Evolutionary conservation across 2,797 vertebrate species (phyloP).

Genomic region (Scyliorhinus canicula): DNA sequence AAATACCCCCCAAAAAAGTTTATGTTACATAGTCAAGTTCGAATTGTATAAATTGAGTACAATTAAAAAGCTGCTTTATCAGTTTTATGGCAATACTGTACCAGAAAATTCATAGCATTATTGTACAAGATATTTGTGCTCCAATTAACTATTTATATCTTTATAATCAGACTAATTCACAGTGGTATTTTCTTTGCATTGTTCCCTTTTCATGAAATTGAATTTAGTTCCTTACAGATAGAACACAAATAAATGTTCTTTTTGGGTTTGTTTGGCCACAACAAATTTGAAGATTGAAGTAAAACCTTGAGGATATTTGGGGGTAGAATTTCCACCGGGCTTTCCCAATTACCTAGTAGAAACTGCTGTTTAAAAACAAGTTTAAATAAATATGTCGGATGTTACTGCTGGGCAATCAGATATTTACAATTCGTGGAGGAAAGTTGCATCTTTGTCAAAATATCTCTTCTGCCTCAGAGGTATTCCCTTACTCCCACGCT

Average conservation of each 20-base stretch:
- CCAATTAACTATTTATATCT: background rate
- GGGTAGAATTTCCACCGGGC: too few species aligned
- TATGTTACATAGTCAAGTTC: background rate
- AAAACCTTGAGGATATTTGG: background rate
- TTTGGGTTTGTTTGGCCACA: background rate
- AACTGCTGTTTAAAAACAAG: background rate
- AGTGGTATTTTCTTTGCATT: too few species aligned
- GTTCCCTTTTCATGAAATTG: too few species aligned
- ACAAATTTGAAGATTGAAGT: background rate
- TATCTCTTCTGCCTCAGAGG: background rate
- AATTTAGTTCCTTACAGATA: too few species aligned
- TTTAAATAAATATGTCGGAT: background rate
- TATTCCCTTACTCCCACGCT: background rate
- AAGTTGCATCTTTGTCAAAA: background rate
- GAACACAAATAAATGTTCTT: background rate
- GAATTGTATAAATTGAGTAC: background rate
- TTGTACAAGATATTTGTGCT: background rate
- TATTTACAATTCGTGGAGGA: background rate
- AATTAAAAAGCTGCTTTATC: too few species aligned
- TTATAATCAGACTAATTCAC: background rate
- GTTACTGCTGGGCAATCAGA: background rate
- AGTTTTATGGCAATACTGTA: background rate
- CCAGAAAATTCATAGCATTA: background rate
- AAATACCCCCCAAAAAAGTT: too few species aligned
- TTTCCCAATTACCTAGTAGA: too few species aligned